Base-by-base conservation (phyloP, 1,140 invertebrate genomes). In the Aphidius gifuensis region DNA sequence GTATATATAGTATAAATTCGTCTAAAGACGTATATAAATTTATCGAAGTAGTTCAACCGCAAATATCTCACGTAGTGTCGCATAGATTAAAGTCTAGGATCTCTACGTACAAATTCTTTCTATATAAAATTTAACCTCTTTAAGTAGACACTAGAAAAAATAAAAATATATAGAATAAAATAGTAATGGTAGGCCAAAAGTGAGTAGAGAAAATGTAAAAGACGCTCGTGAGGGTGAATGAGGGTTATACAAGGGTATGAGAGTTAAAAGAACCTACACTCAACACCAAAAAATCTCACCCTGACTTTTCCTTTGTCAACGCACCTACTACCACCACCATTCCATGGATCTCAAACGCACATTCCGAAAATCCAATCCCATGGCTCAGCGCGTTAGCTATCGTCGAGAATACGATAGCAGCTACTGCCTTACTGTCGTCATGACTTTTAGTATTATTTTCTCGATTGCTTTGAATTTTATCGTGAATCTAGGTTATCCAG, bases 11-110 rank as follows among this genome's bases (percentile, higher is more conserved):
- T 16, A 62, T 59, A 58, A 48, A 9, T 51, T 32, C 23, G 23
- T 32, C 23, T 32, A 68, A 64, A 70, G 23, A 32, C 23, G 23
- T 32, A 32, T 32, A 32, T 32, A 32, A 32, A 32, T 32, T 32
- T 32, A 32, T 32, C 23, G 23, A 32, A 5, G 21, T 68, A 50
- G 63, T 53, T 58, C 56, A 61, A 70, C 67, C 68, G 68, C 71
- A 75, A 74, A 73, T 69, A 72, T 66, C 69, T 75, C 72, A 74
- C 73, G 71, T 73, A 73, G 65, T 70, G 66, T 71, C 39, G 66
- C 67, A 66, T 70, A 74, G 74, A 75, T 75, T 75, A 75, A 75
- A 75, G 70, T 66, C 60, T 16, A 32, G 44, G 53, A 48, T 47
- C 44, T 62, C 39, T 45, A 3, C 23, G 23, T 32, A 4, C 23